Evolutionary conservation across 2,888 invertebrate species (phyloP).

Genomic region (Scelioninae gen. 1): DNA sequence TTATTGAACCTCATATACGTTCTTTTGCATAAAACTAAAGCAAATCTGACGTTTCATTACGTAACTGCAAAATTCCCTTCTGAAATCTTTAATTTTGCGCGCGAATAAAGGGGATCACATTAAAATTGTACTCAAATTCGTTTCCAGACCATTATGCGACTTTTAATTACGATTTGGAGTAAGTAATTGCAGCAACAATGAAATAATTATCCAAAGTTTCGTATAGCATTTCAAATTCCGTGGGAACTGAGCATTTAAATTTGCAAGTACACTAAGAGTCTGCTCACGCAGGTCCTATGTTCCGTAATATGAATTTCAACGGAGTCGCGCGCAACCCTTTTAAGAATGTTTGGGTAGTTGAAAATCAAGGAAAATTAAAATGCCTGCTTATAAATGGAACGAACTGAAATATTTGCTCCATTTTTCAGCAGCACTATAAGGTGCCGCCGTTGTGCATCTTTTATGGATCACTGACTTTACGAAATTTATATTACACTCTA

Average conservation of each 20-base stretch:
- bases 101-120: conserved; percentile 17
- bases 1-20: conserved; percentile 12
- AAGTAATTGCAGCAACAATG: no score
- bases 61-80: conserved; percentile 13
- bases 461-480: conserved; percentile 4
- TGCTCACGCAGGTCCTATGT: conserved; percentile 31
- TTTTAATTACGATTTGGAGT: no score
- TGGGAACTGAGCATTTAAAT: conserved; percentile 47
- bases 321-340: conserved; percentile 34
- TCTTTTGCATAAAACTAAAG: conserved; percentile 15
- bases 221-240: no score
- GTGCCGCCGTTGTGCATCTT: neutral
- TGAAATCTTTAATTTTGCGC: conserved; percentile 24
- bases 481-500: conserved; percentile 2
- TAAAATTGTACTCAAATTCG: conserved; percentile 14
- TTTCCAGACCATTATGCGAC: no score
- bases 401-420: conserved; percentile 8
- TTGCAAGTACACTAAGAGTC: conserved; percentile 32
- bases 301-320: conserved; percentile 40
- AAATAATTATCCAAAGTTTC: no score
- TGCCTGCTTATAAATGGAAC: conserved; percentile 33
- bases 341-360: conserved; percentile 39
- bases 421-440: neutral
- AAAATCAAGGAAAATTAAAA: conserved; percentile 46
- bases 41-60: conserved; percentile 29